Base-by-base conservation (phyloP, 1,140 invertebrate species). In the Drosophila azteca region DNA sequence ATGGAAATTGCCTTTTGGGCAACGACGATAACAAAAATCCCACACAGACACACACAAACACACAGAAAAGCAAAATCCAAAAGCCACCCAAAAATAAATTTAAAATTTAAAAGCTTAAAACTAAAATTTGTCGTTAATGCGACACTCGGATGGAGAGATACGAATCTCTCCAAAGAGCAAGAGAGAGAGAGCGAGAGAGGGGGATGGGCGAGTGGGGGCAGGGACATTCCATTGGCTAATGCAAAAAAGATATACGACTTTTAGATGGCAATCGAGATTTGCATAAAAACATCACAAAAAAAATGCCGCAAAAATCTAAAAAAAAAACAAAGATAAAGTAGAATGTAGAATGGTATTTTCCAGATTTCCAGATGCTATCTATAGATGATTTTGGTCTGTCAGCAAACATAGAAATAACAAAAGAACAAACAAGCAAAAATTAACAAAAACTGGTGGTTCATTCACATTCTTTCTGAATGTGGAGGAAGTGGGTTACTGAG, bases 101-200 rank as follows among this genome's bases (percentile, higher is more conserved):
- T 20, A 20, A 74, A 75, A 76, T 72, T 88, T 88, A 88, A 87
- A 87, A 87, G 83, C 83, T 87, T 87, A 77, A 87, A 87, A 78
- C 78, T 83, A 76, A 88, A 88, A 87, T 87, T 81, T 88, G 79
- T 83, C 76, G 83, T 88, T 87, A 88, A 87, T 85, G 82, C 80
- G 80, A 53, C 62, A 75, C 53, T 74, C 59, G 63, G 70, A 79
- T 69, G 65, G 78, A 39, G 24, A 58, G 77, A 75, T 75, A 66
- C 43, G 43, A 49, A 75, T 75, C 71, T 51, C 22, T 5, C 35
- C 35, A 39, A 20, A 20, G 17, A 20, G 17, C 17, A 11, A 39
- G 35, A 57, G 29, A 46, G 8, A 17, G 31, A 50, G 7, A 53
- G 51, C 13, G 35, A 57, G 29, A 46, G 8, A 17, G 31, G 50